Evolutionary conservation across 1,140 invertebrate genomes (phyloP).

Genomic region (Orius insidiosus): DNA sequence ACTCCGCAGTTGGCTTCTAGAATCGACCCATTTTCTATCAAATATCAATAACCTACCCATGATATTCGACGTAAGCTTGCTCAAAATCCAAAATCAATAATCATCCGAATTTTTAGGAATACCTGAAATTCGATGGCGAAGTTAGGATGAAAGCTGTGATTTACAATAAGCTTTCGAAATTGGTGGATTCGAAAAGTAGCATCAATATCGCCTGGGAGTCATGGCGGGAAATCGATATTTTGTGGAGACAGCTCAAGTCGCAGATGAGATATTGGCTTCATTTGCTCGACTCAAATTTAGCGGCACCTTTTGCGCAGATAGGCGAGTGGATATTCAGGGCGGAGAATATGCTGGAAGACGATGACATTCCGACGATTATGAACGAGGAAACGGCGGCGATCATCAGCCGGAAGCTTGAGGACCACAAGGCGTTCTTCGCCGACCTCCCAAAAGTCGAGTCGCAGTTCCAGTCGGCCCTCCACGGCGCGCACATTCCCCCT

Average conservation of each 20-base stretch:
- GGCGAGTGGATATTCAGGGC: conserved; percentile 81
- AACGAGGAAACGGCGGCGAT: conserved; percentile 72
- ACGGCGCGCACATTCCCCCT: conserved; percentile 38
- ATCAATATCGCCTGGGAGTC: conserved; percentile 61
- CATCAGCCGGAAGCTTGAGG: conserved; percentile 71
- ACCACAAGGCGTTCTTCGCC: conserved; percentile 78
- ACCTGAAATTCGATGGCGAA: conserved; percentile 48
- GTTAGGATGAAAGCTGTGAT: conserved; percentile 43
- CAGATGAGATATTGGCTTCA: conserved; percentile 66
- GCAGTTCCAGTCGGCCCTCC: conserved; percentile 48
- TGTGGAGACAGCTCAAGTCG: conserved; percentile 60
- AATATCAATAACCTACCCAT: conserved; percentile 33
- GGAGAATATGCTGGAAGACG: conserved; percentile 57
- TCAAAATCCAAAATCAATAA: not conserved
- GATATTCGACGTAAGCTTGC: conserved; percentile 29
- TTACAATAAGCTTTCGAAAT: conserved; percentile 51
- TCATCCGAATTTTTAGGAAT: conserved; percentile 53
- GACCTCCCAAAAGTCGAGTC: conserved; percentile 56
- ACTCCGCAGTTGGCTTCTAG: conserved; percentile 60
- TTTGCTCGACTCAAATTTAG: conserved; percentile 63
- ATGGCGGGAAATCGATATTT: conserved; percentile 54
- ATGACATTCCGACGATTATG: conserved; percentile 61
- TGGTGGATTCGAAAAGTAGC: conserved; percentile 58
- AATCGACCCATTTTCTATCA: conserved; percentile 51
- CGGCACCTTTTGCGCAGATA: conserved; percentile 63